Evolutionary conservation across 2,113 vertebrate genomes (phyloP).

Genomic region (Myrmecobius fasciatus): DNA sequence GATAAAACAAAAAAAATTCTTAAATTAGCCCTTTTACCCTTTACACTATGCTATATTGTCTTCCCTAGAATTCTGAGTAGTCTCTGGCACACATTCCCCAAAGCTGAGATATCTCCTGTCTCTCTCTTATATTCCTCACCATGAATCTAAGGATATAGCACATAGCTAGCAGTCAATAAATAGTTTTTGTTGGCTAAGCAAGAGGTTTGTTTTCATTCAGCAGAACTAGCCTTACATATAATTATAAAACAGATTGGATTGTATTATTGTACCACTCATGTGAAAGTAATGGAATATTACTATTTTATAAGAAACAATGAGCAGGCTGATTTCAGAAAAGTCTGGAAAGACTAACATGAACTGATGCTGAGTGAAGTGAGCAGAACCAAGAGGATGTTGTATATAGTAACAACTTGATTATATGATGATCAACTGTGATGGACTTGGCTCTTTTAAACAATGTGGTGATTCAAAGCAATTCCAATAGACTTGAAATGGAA

Average conservation of each 20-base stretch:
- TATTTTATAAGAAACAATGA: no score
- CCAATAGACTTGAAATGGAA: no score
- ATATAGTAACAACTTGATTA: no score
- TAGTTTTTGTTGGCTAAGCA: neutral
- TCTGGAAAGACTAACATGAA: no score
- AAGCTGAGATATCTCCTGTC: neutral
- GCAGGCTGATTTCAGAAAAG: no score
- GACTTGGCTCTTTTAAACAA: no score
- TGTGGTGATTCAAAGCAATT: no score
- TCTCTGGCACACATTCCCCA: neutral
- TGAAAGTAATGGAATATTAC: no score
- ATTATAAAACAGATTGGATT: neutral
- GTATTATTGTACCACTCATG: neutral
- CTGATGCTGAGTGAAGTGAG: no score
- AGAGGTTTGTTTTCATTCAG: neutral
- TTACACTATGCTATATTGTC: neutral
- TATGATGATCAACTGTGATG: no score
- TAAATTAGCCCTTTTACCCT: neutral
- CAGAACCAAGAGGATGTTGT: no score
- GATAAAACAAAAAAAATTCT: neutral
- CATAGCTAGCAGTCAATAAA: neutral
- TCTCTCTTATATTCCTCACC: neutral
- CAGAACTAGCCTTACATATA: neutral
- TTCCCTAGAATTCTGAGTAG: neutral
- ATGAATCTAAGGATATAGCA: neutral